phyloP scores from a whole-genome alignment of 2,113 vertebrate genomes.

The Alexandromys fortis region DNA sequence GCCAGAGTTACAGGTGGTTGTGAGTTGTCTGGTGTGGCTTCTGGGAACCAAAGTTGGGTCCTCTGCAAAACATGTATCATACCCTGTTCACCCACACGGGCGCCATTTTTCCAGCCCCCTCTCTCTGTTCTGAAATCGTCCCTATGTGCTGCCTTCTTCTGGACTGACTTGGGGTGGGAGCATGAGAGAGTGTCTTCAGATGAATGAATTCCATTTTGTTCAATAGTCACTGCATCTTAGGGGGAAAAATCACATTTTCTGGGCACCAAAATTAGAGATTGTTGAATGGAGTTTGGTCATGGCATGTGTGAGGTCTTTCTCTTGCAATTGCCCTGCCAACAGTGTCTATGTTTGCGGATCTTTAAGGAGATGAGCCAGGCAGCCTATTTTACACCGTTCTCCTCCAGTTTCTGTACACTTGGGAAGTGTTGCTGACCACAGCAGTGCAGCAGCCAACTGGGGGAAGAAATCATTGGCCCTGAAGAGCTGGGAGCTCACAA shows the following conservation, averaged over 20 bases:
- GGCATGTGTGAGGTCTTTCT: background rate
- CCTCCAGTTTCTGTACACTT: background rate
- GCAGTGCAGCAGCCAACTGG: background rate
- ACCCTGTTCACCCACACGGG: background rate
- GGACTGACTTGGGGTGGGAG: background rate
- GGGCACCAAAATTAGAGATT: background rate
- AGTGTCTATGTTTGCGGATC: fast-evolving
- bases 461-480: background rate
- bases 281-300: background rate
- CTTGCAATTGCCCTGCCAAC: background rate
- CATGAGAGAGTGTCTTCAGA: background rate
- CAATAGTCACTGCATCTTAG: background rate
- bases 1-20: background rate
- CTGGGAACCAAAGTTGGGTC: background rate
- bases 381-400: background rate
- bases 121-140: background rate
- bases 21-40: background rate
- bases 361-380: background rate
- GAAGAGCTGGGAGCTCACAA: background rate
- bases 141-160: fast-evolving
- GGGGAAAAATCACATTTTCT: background rate
- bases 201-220: background rate
- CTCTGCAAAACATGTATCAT: background rate
- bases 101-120: background rate
- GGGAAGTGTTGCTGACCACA: background rate